phyloP scores from a whole-genome alignment of 2,113 vertebrate species.

The Bolborhynchus lineola region DNA sequence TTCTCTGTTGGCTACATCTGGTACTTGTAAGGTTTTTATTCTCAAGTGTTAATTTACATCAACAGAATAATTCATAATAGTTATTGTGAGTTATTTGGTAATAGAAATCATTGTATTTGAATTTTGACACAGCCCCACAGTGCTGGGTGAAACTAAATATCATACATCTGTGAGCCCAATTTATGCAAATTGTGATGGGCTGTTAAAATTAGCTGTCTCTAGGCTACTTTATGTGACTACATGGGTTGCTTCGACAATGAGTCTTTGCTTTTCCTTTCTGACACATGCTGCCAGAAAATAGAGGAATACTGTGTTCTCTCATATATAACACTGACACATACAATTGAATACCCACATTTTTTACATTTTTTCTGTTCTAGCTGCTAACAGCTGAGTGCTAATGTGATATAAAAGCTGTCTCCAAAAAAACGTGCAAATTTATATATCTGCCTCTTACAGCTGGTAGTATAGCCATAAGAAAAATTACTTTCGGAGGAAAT shows the following conservation, averaged over 20 bases:
- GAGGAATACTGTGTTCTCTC: background rate
- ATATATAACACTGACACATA: background rate
- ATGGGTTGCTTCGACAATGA: background rate
- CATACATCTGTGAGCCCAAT: background rate
- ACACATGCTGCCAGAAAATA: background rate
- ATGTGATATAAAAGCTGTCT: background rate
- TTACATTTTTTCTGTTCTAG: background rate
- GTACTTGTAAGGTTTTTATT: background rate
- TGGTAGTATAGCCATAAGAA: background rate
- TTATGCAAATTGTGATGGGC: background rate
- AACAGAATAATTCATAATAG: slow-evolving; percentile 18
- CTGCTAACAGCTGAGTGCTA: background rate
- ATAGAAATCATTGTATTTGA: background rate
- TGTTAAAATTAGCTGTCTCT: background rate
- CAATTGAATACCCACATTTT: background rate
- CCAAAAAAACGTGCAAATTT: background rate
- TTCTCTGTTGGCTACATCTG: slow-evolving; percentile 3
- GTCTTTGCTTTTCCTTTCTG: background rate
- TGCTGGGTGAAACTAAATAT: background rate
- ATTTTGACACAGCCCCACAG: background rate
- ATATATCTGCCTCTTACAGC: background rate
- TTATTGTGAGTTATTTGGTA: slow-evolving; percentile 6
- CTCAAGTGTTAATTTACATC: background rate
- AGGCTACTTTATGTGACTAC: background rate
- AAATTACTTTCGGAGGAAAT: background rate